phyloP scores from a whole-genome alignment of 2,888 invertebrate genomes.

The Euphydryas editha region DNA sequence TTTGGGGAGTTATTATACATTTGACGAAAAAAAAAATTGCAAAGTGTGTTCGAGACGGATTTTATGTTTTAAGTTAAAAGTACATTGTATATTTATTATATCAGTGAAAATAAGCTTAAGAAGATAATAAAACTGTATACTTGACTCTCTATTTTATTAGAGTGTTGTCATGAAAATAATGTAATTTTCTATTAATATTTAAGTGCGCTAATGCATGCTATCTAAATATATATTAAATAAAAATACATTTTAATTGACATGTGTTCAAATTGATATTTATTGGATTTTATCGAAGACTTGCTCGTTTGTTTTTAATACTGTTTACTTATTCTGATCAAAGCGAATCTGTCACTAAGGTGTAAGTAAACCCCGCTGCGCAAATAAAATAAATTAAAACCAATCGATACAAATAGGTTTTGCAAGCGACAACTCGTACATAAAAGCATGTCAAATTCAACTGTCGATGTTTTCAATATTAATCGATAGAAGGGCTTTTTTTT shows the following conservation, averaged over 20 bases:
- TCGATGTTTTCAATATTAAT: conserved; percentile 78
- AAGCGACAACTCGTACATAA: conserved; percentile 52
- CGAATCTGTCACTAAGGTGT: conserved; percentile 17
- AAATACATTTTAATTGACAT: neutral
- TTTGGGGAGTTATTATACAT: conserved; percentile 58
- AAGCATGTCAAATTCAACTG: conserved; percentile 66
- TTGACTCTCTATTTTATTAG: too few relatives aligned
- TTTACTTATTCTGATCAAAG: conserved; percentile 13
- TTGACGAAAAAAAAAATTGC: conserved; percentile 26
- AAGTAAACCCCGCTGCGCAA: conserved; percentile 20
- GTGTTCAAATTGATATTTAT: neutral
- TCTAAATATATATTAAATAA: too few relatives aligned
- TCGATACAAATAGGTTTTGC: conserved; percentile 61
- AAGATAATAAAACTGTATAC: too few relatives aligned
- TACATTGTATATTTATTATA: too few relatives aligned
- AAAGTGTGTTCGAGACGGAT: conserved; percentile 4
- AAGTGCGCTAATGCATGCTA: too few relatives aligned
- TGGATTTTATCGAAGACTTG: neutral
- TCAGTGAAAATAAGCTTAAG: too few relatives aligned
- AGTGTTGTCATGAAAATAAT: too few relatives aligned
- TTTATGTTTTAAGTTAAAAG: neutral
- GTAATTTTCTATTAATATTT: too few relatives aligned
- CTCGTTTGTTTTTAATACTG: neutral
- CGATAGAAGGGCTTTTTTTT: conserved; percentile 61
- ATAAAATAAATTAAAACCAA: conserved; percentile 48